phyloP scores from a whole-genome alignment of 2,797 vertebrate species.

The Halcyon chelicuti region DNA sequence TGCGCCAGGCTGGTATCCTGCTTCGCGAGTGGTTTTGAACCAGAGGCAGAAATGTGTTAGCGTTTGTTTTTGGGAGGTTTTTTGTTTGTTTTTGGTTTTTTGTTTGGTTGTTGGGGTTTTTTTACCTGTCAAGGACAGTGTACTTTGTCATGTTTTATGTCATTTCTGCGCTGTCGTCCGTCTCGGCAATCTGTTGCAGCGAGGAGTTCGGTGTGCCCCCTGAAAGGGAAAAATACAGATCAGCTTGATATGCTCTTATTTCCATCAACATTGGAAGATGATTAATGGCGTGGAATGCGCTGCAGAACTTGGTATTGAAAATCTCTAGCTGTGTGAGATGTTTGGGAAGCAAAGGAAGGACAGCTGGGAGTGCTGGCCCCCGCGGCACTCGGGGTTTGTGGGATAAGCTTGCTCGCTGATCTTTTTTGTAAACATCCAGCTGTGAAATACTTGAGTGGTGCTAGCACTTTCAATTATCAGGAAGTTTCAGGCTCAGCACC shows the following conservation, averaged over 20 bases:
- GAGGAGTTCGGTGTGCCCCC: not conserved
- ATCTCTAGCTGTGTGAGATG: slow-evolving; percentile 29
- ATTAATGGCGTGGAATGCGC: slow-evolving; percentile 50
- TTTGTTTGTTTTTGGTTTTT: not conserved
- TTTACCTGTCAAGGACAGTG: not conserved
- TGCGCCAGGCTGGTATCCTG: not conserved
- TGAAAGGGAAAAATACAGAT: slow-evolving; percentile 27
- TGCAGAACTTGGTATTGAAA: slow-evolving; percentile 26
- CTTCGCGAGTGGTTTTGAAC: not conserved
- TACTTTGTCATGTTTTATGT: slow-evolving; percentile 52
- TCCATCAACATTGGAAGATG: slow-evolving; percentile 9
- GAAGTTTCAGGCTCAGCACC: slow-evolving; percentile 61
- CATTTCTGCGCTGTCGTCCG: not conserved
- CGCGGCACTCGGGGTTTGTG: not conserved
- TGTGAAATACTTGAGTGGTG: slow-evolving; percentile 49
- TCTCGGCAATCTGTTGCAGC: slow-evolving; percentile 45
- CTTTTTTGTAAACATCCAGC: slow-evolving; percentile 65
- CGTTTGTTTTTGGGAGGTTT: too few species aligned
- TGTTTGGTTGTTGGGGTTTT: too few species aligned
- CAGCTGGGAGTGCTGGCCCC: slow-evolving; percentile 51
- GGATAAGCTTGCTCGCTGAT: slow-evolving; percentile 20
- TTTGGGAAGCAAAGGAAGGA: slow-evolving; percentile 34
- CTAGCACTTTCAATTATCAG: slow-evolving; percentile 57
- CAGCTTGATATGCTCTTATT: not conserved
- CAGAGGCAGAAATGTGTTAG: not conserved